phyloP scores from a whole-genome alignment of 2,797 vertebrate genomes.

The Acanthopagrus latus region DNA sequence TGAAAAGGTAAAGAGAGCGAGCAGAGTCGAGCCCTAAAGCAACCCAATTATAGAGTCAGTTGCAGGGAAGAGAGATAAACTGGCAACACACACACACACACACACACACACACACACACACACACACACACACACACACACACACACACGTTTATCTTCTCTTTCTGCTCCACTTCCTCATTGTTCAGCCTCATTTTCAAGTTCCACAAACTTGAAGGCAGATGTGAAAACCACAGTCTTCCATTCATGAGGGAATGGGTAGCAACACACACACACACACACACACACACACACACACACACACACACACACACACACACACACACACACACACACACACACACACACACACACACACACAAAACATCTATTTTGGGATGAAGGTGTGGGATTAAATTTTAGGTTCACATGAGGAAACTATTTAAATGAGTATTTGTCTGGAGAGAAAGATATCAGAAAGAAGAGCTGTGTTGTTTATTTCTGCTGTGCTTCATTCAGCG shows the following conservation, averaged over 20 bases:
- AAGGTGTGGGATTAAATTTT: neutral
- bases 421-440: neutral
- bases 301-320: neutral
- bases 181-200: conserved; percentile 46
- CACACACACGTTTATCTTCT: conserved; percentile 24
- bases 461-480: neutral
- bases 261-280: neutral
- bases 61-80: conserved; percentile 25
- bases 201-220: conserved; percentile 22
- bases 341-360: neutral
- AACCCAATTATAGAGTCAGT: conserved; percentile 36
- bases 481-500: neutral
- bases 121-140: conserved; percentile 14
- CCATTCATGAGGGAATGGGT: neutral
- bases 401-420: neutral
- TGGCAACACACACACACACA: neutral
- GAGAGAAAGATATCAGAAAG: neutral
- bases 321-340: neutral
- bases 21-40: conserved; percentile 55
- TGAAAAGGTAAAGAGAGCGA: conserved; percentile 38
- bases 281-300: too few species aligned
- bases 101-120: neutral
- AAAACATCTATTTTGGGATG: neutral
- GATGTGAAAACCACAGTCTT: neutral
- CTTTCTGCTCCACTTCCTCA: conserved; percentile 78